Evolutionary conservation across 1,140 invertebrate genomes (phyloP), one percentile per base, ranked within the genome.

Genomic region (Anadara kagoshimensis): DNA sequence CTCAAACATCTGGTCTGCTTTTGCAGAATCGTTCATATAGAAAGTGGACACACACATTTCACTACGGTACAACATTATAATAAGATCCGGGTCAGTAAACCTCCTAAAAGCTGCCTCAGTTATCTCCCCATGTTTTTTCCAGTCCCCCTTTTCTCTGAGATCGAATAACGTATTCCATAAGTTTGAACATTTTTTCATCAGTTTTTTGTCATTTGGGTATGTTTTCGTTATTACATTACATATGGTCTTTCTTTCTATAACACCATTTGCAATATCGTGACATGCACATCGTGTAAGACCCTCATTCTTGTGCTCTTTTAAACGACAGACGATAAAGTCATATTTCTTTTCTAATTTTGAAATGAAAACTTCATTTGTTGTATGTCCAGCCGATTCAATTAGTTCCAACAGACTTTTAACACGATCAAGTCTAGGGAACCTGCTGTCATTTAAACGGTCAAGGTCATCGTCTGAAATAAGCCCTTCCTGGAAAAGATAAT

Each of bases 11-110:
- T 62, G 45, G 16, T 16, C 7, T 16, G 68, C 57, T 29, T 61
- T 49, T 5, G 5, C 24, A 20, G 10, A 58, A 62, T 70, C 58
- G 18, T 62, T 62, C 22, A 62, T 70, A 45, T 70, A 70, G 26
- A 70, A 70, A 18, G 58, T 70, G 8, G 68, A 70, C 24, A 70
- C 49, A 36, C 68, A 70, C 68, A 70, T 70, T 24, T 70, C 57
- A 36, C 68, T 70, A 26, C 68, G 24, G 36, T 61, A 62, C 44
- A 70, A 53, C 26, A 70, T 16, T 11, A 70, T 58, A 51, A 49
- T 20, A 14, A 70, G 26, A 20, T 70, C 68, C 0, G 68, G 57
- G 44, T 70, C 68, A 41, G 18, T 41, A 43, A 44, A 70, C 29
- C 62, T 70, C 62, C 49, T 44, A 14, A 47, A 44, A 18, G 68